Base-by-base conservation (phyloP, 2,888 invertebrate species). In the Latrodectus elegans region DNA sequence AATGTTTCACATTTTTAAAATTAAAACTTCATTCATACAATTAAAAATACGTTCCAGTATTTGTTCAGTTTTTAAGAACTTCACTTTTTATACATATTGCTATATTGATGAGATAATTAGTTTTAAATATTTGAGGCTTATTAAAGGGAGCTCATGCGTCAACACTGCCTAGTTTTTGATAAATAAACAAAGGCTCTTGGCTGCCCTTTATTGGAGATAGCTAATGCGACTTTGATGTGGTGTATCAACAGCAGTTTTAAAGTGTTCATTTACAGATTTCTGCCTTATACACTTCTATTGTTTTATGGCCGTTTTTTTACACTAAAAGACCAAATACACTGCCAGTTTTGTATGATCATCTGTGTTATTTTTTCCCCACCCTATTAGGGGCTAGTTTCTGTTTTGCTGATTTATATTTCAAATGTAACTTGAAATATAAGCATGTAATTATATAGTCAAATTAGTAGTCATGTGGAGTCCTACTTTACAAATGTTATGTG, bases 211-310 rank as follows among this genome's bases (percentile, higher is more conserved):
- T 15, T 60, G 11, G 52, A 52, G 22, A 22, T 15, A 73, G 65
- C 49, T 60, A 15, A 77, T 53, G 53, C 53, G 22, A 80, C n/a
- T 49, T 73, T 14, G 26, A 22, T 22, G 49, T 68, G 60, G 51
- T 71, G 65, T 38, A 73, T 26, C 26, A 38, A 64, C 71, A 71
- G 67, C 72, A 38, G 60, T 73, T 53, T 67, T 53, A 67, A 78
- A 74, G 84, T 84, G 84, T 84, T 84, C 84, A 84, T 84, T 84
- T 84, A 78, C 78, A 78, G 72, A 55, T 72, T 76, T 84, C 72
- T 84, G 84, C 77, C 84, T 84, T 84, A 77, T 84, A 84, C 73
- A 78, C 51, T 72, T 84, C 38, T 55, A 67, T 51, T 75, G 68
- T 82, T 82, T 82, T 74, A 73, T 74, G 51, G 64, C 49, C 74